A percentile compares a stretch with the other conserved stretches of the same genome.
These are phyloP conservation scores for Cepaea nemoralis DNA, from an alignment of 1,140 invertebrate species.

Conservation along the genomic window DNA sequence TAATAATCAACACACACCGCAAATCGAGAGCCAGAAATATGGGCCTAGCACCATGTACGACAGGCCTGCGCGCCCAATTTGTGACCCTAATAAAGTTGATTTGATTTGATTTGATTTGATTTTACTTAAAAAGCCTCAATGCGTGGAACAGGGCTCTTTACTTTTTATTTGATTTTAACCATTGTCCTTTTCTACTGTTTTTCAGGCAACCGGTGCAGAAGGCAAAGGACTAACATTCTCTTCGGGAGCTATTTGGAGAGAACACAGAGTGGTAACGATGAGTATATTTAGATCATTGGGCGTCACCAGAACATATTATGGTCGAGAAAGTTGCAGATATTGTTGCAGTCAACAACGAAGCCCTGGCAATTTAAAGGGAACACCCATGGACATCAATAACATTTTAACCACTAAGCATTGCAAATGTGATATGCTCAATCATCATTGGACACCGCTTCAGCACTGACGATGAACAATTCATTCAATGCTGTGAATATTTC, in stretches of 20 bases:
- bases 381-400: neutral
- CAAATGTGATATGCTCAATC: constrained; percentile 2
- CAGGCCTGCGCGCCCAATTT: too few relatives aligned
- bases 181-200: neutral
- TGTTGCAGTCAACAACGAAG: neutral
- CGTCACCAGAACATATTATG: neutral
- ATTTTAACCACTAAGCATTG: neutral
- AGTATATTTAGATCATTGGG: neutral
- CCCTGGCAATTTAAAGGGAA: neutral
- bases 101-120: too few relatives aligned
- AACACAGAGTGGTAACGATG: neutral
- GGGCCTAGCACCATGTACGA: too few relatives aligned
- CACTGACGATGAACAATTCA: neutral
- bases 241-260: neutral
- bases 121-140: too few relatives aligned
- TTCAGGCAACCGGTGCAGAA: neutral
- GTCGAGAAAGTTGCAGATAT: neutral
- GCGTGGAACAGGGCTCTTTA: too few relatives aligned
- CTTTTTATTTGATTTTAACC: too few relatives aligned
- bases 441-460: neutral
- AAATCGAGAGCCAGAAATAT: too few relatives aligned
- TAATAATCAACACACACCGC: too few relatives aligned
- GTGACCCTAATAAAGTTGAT: too few relatives aligned
- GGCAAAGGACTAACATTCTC: neutral
- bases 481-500: neutral